Evolutionary conservation across 2,888 invertebrate species (phyloP), one percentile per base, ranked within the genome.

Genomic region (Orthosia cruda): DNA sequence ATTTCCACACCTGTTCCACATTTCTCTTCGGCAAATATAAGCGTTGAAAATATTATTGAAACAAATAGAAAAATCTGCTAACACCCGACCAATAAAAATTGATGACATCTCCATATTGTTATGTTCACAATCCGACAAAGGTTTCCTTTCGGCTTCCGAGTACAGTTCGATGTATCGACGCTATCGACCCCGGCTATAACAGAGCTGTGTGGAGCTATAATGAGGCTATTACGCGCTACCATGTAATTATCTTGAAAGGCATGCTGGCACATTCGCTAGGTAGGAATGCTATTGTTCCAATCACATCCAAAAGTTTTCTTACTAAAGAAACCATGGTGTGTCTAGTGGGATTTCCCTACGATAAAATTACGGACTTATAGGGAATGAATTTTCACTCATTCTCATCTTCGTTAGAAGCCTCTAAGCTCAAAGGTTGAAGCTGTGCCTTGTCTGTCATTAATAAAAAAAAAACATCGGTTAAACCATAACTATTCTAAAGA

Each of bases 121-220:
- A 81, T 26, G 63, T 40, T 61, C 23, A 3, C 68, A 54, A 64
- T 54, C 1, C 13, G 49, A 81, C 82, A 63, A 68, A 66, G 78
- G 40, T 82, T 78, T 55, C 63, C 62, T 78, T 64, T 81, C 62
- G 32, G 20, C 1, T 16, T 4, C 16, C 65, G 74, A 82, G 82
- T 81, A 73, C 57, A 45, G 45, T 81, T 82, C 80, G 23, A 49
- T 81, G 82, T 81, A 32, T 15, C 54, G 26, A 16, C 52, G n/a
- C 49, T 20, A 69, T 52, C 40, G 40, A 15, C 18, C n/a, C 45
- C 9, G 23, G 47, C 55, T 71, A 54, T 65, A 52, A 61, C 47
- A 16, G 13, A 13, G 23, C 57, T 67, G 20, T 67, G 49, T 32
- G 23, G 54, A 18, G 40, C 61, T 75, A 50, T 63, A 54, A 58